Conservation (phyloP, 2,113 vertebrate species). For the Mystacornis crossleyi region DNA sequence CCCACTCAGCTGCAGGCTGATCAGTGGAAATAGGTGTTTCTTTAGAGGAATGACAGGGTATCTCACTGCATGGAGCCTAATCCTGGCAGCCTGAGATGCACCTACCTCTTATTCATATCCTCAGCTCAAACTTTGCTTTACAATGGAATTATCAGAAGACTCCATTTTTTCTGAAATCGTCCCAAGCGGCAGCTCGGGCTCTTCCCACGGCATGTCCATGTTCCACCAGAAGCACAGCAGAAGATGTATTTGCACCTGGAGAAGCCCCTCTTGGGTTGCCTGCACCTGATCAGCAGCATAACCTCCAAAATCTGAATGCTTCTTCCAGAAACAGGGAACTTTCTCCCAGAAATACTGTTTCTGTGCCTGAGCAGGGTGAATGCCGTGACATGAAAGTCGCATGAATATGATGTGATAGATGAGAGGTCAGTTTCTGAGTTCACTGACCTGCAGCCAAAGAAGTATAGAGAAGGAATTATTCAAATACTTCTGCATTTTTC, state of each 20-base stretch:
- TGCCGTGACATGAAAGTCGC: neutral
- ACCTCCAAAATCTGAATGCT: neutral
- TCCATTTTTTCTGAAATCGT: rapidly evolving
- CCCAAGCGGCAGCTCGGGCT: neutral
- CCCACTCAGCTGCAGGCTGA: neutral
- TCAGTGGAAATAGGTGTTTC: neutral
- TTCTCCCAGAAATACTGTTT: neutral
- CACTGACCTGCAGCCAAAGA: neutral
- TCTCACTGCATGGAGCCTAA: neutral
- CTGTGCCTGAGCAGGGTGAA: neutral
- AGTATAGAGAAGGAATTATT: neutral
- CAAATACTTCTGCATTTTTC: conserved; percentile 22
- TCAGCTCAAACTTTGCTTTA: neutral
- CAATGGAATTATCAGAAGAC: neutral
- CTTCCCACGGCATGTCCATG: neutral
- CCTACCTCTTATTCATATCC: neutral
- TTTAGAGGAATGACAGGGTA: neutral
- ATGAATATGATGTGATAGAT: neutral
- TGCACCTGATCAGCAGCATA: neutral
- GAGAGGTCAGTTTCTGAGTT: neutral
- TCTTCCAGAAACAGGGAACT: neutral
- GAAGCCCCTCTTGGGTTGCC: neutral
- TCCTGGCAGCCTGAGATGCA: neutral
- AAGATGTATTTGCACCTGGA: neutral
- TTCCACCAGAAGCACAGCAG: neutral